Evolutionary conservation across 2,888 invertebrate genomes (phyloP).

Genomic region (Macaria notata): DNA sequence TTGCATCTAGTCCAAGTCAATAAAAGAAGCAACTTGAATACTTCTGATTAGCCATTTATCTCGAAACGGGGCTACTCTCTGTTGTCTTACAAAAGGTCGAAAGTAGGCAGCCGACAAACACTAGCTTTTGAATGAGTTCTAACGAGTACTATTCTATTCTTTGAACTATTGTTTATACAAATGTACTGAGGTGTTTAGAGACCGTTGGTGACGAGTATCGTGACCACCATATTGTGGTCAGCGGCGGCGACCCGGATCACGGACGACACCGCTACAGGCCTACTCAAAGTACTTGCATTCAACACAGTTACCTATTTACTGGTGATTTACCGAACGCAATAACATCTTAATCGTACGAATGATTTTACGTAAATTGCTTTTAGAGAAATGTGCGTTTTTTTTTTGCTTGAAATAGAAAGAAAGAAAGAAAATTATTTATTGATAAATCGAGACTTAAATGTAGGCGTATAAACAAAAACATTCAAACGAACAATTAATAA

Average conservation of each 20-base stretch:
- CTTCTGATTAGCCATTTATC: slow-evolving; percentile 9
- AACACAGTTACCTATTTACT: slow-evolving; percentile 43
- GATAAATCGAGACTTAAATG: too few species aligned
- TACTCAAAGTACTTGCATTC: slow-evolving; percentile 51
- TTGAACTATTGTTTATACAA: slow-evolving; percentile 14
- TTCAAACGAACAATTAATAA: too few species aligned
- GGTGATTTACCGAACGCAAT: slow-evolving; percentile 33
- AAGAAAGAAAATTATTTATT: too few species aligned
- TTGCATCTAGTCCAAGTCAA: neutral
- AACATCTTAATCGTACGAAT: slow-evolving; percentile 24
- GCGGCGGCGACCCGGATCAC: slow-evolving; percentile 67
- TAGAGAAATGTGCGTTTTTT: too few species aligned
- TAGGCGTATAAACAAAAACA: too few species aligned
- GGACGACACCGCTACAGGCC: slow-evolving; percentile 50
- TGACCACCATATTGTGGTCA: slow-evolving; percentile 22
- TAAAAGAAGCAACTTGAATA: slow-evolving; percentile 2
- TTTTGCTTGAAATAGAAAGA: too few species aligned
- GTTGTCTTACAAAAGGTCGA: slow-evolving; percentile 4
- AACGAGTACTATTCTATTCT: slow-evolving; percentile 5
- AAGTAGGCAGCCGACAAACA: slow-evolving; percentile 10
- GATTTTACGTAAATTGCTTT: slow-evolving; percentile 19
- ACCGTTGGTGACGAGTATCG: slow-evolving; percentile 7
- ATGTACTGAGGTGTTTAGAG: slow-evolving; percentile 8
- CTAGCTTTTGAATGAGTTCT: slow-evolving; percentile 4
- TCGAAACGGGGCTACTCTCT: neutral